Percentiles rank a stretch among this genome's conserved stretches.
Conservation (phyloP, 2,113 vertebrate species). For the Puffinus mauretanicus region DNA sequence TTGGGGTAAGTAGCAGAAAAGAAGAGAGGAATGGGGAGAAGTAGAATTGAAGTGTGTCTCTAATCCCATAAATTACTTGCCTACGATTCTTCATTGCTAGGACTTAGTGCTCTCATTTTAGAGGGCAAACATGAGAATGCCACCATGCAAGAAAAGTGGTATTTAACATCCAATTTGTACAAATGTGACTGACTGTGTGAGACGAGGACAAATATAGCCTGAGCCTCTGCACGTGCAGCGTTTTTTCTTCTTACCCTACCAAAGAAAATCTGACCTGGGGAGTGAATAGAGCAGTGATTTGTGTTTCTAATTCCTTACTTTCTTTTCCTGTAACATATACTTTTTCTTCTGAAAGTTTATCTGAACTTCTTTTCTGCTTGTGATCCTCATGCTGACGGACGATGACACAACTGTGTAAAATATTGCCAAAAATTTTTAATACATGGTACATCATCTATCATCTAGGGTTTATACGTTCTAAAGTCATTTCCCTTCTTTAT, state of each 20-base stretch:
- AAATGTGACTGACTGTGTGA: not conserved
- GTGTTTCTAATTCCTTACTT: not conserved
- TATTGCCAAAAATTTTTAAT: not conserved
- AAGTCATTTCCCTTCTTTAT: slow-evolving; percentile 25
- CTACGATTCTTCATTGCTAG: not conserved
- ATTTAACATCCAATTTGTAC: not conserved
- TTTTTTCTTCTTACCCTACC: not conserved
- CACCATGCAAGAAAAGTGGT: not conserved
- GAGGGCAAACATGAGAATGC: not conserved
- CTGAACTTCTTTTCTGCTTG: not conserved
- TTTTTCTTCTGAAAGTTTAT: not conserved
- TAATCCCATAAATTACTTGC: not conserved
- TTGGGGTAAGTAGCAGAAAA: not conserved
- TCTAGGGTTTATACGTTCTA: not conserved
- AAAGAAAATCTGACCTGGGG: not conserved
- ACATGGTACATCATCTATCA: not conserved
- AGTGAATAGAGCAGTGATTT: not conserved
- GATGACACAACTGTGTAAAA: not conserved
- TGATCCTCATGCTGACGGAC: not conserved
- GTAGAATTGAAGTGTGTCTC: not conserved
- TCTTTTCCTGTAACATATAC: not conserved
- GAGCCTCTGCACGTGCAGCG: not conserved
- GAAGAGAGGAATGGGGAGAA: not conserved
- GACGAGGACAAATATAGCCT: not conserved
- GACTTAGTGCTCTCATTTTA: not conserved